A percentile compares a stretch with the other conserved stretches of the same genome.
Conservation (phyloP, 2,113 vertebrate genomes). For the Crotalus viridis region DNA sequence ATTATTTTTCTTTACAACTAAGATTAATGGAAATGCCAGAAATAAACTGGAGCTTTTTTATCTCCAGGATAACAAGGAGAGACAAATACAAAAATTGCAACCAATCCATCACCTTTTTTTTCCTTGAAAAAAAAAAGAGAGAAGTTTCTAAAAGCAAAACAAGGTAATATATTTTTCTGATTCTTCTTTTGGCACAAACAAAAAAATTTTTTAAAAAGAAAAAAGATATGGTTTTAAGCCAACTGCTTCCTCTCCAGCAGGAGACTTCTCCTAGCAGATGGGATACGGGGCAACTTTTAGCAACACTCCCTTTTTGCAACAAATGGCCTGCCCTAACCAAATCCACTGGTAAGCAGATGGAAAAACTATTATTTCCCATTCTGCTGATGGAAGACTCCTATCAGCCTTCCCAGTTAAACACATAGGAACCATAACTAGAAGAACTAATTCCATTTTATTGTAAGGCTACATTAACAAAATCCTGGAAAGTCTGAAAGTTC, state of each 20-base stretch:
- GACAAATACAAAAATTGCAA: conserved; percentile 69
- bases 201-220: not conserved
- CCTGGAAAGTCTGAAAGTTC: not conserved
- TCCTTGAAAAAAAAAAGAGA: conserved; percentile 1
- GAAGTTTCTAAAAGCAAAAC: conserved; percentile 51
- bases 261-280: no score
- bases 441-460: not conserved
- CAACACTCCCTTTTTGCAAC: not conserved
- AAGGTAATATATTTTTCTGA: conserved; percentile 39
- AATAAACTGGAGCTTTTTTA: conserved; percentile 39
- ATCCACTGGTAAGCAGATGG: not conserved
- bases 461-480: not conserved
- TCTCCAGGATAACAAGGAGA: conserved; percentile 64
- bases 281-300: not conserved
- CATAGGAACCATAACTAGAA: not conserved
- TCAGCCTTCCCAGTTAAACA: not conserved
- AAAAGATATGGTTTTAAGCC: not conserved
- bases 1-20: conserved; percentile 60
- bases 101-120: conserved; percentile 47
- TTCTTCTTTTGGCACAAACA: conserved; percentile 4
- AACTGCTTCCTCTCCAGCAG: not conserved
- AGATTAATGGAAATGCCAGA: conserved; percentile 80
- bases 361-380: not conserved
- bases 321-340: not conserved
- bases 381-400: not conserved